Percentiles rank a stretch among this genome's conserved stretches.
Evolutionary conservation across 2,113 vertebrate genomes (phyloP).

Genomic region (Pelecanus crispus): DNA sequence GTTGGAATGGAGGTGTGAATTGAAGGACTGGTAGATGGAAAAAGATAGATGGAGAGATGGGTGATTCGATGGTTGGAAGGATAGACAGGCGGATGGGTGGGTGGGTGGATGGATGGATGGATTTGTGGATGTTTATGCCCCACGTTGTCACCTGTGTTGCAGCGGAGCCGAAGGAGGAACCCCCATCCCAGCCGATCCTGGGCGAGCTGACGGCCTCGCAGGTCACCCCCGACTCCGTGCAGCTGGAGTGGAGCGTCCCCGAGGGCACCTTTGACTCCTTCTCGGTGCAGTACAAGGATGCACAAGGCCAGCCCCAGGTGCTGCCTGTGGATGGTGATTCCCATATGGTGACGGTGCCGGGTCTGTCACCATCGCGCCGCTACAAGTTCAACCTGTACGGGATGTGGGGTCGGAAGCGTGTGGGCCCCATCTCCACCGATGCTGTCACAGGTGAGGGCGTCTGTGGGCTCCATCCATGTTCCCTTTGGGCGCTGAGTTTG

Average conservation of each 20-base stretch:
- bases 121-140: not conserved
- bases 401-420: not conserved
- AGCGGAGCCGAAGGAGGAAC: not conserved
- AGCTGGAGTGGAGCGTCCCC: constrained; percentile 26
- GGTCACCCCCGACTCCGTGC: not conserved
- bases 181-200: fast-evolving
- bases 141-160: no score
- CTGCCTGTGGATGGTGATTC: not conserved
- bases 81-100: no score
- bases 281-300: not conserved
- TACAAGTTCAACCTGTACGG: constrained; percentile 66
- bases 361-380: constrained; percentile 21
- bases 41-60: no score
- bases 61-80: no score
- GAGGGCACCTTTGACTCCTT: constrained; percentile 64
- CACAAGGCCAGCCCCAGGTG: not conserved
- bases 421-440: not conserved
- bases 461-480: not conserved
- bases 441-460: not conserved
- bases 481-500: no score
- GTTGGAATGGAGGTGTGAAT: no score
- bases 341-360: not conserved
- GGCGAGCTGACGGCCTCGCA: not conserved
- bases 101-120: not conserved
- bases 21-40: no score